A percentile compares a stretch with the other conserved stretches of the same genome.
Evolutionary conservation across 2,113 vertebrate genomes (phyloP).

Genomic region (Oryzias curvinotus): DNA sequence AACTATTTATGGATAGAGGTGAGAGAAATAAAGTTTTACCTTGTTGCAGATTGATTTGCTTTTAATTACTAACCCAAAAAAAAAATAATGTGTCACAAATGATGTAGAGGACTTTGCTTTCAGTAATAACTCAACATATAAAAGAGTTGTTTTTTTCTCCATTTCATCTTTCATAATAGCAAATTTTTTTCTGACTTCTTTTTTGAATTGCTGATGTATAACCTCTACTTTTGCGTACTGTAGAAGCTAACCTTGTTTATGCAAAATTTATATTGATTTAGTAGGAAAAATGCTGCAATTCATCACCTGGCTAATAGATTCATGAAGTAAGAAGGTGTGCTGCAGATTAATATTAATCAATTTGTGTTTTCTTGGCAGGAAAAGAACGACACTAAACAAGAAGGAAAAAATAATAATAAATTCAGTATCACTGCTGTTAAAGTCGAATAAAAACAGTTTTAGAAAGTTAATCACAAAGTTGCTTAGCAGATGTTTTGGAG

Average conservation of each 20-base stretch:
- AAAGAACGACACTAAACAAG: background rate
- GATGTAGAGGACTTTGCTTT: conserved; percentile 15
- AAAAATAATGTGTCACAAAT: too few species aligned
- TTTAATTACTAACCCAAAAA: too few species aligned
- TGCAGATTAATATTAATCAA: background rate
- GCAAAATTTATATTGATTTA: too few species aligned
- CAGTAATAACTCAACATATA: background rate
- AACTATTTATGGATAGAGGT: too few species aligned
- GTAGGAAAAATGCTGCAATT: background rate
- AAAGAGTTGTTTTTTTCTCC: background rate
- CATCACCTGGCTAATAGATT: too few species aligned
- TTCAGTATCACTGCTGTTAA: background rate
- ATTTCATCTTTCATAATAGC: background rate
- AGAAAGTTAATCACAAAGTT: too few species aligned
- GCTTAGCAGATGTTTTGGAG: too few species aligned
- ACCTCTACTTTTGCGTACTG: background rate
- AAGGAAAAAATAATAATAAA: background rate
- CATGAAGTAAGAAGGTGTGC: too few species aligned
- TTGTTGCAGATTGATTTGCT: too few species aligned
- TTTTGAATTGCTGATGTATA: background rate
- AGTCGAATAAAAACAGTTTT: too few species aligned
- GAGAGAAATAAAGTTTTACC: too few species aligned
- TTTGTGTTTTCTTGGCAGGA: background rate
- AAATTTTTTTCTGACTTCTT: background rate
- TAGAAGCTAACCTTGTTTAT: too few species aligned